Conservation (phyloP, 2,113 vertebrate species). For the Arothron firmamentum region DNA sequence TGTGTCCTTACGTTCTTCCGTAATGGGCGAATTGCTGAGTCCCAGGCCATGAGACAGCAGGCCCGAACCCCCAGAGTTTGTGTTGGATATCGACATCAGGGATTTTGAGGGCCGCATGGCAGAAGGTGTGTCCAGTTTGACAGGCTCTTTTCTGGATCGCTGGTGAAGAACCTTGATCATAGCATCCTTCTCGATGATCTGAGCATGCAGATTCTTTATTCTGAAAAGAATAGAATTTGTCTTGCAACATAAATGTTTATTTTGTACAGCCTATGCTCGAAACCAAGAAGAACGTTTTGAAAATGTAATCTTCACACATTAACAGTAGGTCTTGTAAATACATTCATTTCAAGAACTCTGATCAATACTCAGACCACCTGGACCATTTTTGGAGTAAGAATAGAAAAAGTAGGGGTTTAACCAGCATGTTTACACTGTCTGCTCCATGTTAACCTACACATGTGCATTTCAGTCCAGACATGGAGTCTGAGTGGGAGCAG, state of each 20-base stretch:
- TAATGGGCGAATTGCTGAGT: conserved; percentile 87
- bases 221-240: conserved; percentile 54
- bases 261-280: too few relatives aligned
- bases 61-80: conserved; percentile 77
- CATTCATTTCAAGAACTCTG: too few relatives aligned
- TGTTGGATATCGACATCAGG: conserved; percentile 95
- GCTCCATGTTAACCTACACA: too few relatives aligned
- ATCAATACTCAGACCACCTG: not conserved
- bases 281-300: not conserved
- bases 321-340: too few relatives aligned
- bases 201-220: conserved; percentile 97
- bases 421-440: too few relatives aligned
- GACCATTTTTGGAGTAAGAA: too few relatives aligned
- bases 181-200: conserved; percentile 98
- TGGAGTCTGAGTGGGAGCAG: too few relatives aligned
- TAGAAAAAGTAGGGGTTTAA: too few relatives aligned
- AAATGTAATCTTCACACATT: not conserved
- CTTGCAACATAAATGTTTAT: too few relatives aligned
- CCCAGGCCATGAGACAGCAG: conserved; percentile 86
- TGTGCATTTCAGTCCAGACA: too few relatives aligned
- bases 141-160: conserved; percentile 90
- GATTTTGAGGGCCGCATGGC: conserved; percentile 96
- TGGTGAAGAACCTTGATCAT: conserved; percentile 99
- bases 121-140: conserved; percentile 84
- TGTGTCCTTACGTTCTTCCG: conserved; percentile 90